A percentile compares a stretch with the other conserved stretches of the same genome.
Conservation (phyloP, 2,113 vertebrate genomes). For the Orycteropus afer region DNA sequence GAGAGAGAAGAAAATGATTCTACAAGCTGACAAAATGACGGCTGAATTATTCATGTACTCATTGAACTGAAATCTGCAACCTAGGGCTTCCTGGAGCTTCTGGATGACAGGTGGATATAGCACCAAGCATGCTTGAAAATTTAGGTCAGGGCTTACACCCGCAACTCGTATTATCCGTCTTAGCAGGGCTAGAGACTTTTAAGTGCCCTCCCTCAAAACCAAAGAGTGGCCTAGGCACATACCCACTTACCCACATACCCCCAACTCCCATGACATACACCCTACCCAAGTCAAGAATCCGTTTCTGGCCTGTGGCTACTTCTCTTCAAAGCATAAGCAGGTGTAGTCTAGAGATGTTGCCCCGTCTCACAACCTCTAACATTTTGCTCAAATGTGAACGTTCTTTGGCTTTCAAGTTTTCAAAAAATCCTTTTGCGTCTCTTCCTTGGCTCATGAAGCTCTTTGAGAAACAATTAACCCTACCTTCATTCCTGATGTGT, state of each 20-base stretch:
- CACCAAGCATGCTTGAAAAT: constrained; percentile 35
- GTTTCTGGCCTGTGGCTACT: neutral
- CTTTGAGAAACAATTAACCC: neutral
- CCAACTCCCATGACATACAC: neutral
- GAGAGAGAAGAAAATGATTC: constrained; percentile 39
- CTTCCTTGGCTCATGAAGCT: constrained; percentile 19
- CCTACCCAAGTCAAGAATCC: neutral
- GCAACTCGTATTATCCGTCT: neutral
- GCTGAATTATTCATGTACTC: constrained; percentile 68
- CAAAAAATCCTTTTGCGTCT: constrained; percentile 3
- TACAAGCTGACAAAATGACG: constrained; percentile 60
- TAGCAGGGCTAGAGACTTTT: neutral
- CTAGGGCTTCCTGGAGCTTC: constrained; percentile 41
- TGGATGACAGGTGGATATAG: constrained; percentile 2
- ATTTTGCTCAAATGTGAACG: neutral
- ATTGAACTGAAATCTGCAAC: constrained; percentile 64
- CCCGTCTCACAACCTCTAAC: neutral
- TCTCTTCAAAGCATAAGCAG: constrained; percentile 21
- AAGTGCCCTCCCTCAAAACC: neutral
- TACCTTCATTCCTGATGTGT: neutral
- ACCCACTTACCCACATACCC: neutral
- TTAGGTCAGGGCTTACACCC: neutral
- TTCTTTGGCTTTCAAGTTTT: constrained; percentile 3
- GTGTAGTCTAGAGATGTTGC: neutral
- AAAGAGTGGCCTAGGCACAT: neutral